Base-by-base conservation (phyloP, 2,113 vertebrate genomes). In the Opisthocomus hoazin region DNA sequence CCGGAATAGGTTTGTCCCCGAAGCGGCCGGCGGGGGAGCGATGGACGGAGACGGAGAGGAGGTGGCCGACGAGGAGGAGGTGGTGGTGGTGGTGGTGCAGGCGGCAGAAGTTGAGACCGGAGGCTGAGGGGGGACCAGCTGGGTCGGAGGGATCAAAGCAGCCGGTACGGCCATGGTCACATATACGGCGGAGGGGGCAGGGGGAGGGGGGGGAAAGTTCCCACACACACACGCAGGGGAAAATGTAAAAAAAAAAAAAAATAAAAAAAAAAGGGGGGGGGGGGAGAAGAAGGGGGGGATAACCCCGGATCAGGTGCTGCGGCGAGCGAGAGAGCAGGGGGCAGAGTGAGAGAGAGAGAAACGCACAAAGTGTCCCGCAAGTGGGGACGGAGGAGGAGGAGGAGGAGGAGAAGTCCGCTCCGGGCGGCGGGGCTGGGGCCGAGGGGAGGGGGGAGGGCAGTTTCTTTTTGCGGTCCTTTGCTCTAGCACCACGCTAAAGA, bases 141-240 rank as follows among this genome's bases (percentile, higher is more conserved):
- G 98, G 97, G 98, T 98, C 91, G 98, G 98, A 95, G 99, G 99
- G 98, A 99, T 98, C 97, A 99, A 97, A 98, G 99, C 99, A 98
- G 99, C 99, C 98, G 99, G 99, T 95, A 99, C 98, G 97, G 99
- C 99, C 99, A 99, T 99, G 98, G 98, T 98, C 98, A 99, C 98
- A 98, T 98, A 98, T 93, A 97, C 98, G 74, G 70, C 57, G 69
- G 80, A 71, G 87, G 73, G 83, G 68, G 87, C 91, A 84, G 80
- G 94, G 95, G 96, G 78, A 57, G 53, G 76, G 95, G 76, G 95
- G 77, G 87, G 56, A 27, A 82, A 91, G 76, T 64, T 84, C 77
- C 85, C 87, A 91, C 46, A 78, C 61, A 84, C 73, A 68, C 29
- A 56, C 39, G 69, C 30, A 57, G 63, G 86, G 80, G 54, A 89